These are phyloP conservation scores for Luehdorfia chinensis DNA, from an alignment of 1,140 invertebrate genomes.

Conservation along the genomic window DNA sequence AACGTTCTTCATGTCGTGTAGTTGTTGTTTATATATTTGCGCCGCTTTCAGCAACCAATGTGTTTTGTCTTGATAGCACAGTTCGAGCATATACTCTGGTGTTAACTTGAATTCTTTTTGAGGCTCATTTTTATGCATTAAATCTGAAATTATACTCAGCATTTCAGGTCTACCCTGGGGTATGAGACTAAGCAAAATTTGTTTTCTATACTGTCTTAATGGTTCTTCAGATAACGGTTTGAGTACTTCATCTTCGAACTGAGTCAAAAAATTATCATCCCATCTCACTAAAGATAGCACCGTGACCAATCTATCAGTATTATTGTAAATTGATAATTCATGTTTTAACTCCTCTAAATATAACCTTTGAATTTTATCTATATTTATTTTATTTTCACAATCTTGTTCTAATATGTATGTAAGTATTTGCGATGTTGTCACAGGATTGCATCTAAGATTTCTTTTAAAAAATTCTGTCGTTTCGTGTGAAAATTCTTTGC, in stretches of 20 bases:
- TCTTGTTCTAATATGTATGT: conserved; percentile 41
- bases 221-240: conserved; percentile 46
- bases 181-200: conserved; percentile 58
- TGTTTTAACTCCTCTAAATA: conserved; percentile 52
- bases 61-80: conserved; percentile 67
- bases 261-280: conserved; percentile 40
- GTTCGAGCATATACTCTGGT: conserved; percentile 70
- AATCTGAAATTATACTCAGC: conserved; percentile 41
- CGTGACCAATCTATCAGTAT: conserved; percentile 51
- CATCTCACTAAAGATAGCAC: conserved; percentile 54
- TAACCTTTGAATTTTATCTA: conserved; percentile 45
- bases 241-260: conserved; percentile 48
- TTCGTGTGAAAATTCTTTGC: conserved; percentile 37
- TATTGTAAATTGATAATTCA: conserved; percentile 43
- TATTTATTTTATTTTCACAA: conserved; percentile 27
- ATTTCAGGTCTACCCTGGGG: conserved; percentile 53
- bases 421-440: conserved; percentile 51
- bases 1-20: conserved; percentile 65
- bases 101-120: conserved; percentile 62
- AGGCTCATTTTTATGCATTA: conserved; percentile 56
- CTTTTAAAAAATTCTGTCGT: conserved; percentile 43
- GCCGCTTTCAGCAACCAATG: conserved; percentile 72
- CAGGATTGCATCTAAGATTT: conserved; percentile 60
- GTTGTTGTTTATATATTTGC: conserved; percentile 60
- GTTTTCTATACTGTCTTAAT: conserved; percentile 59